phyloP scores from a whole-genome alignment of 2,113 vertebrate genomes.

The Bubalus kerabau region DNA sequence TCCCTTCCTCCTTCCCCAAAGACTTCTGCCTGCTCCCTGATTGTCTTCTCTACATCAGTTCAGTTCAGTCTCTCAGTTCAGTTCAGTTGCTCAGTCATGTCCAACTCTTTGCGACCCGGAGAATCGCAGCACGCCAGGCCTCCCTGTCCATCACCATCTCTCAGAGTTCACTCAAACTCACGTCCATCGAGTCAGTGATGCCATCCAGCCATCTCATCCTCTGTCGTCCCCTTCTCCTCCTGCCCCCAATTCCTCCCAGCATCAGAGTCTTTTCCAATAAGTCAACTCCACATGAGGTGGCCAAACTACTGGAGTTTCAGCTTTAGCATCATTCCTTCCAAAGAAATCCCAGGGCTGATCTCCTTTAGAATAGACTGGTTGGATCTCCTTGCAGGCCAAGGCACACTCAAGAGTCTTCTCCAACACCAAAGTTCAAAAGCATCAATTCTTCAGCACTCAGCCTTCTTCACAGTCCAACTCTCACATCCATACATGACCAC shows the following conservation, averaged over 20 bases:
- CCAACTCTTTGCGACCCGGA: rapidly evolving
- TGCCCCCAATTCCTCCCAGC: neutral
- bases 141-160: neutral
- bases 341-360: neutral
- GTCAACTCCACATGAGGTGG: neutral
- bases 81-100: neutral
- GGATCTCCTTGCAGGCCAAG: neutral
- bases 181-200: rapidly evolving
- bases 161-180: neutral
- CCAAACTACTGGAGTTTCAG: neutral
- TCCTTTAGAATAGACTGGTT: neutral
- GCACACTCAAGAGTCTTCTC: neutral
- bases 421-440: neutral
- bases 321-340: neutral
- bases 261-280: neutral
- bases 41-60: neutral
- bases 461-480: neutral
- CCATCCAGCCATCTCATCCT: neutral
- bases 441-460: rapidly evolving
- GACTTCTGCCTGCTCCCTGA: neutral
- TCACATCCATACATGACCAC: neutral
- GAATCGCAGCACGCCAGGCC: neutral
- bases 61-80: neutral
- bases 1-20: neutral
- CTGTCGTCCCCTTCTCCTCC: rapidly evolving